Evolutionary conservation across 1,140 invertebrate genomes (phyloP).

Genomic region (Drosophila tropicalis): DNA sequence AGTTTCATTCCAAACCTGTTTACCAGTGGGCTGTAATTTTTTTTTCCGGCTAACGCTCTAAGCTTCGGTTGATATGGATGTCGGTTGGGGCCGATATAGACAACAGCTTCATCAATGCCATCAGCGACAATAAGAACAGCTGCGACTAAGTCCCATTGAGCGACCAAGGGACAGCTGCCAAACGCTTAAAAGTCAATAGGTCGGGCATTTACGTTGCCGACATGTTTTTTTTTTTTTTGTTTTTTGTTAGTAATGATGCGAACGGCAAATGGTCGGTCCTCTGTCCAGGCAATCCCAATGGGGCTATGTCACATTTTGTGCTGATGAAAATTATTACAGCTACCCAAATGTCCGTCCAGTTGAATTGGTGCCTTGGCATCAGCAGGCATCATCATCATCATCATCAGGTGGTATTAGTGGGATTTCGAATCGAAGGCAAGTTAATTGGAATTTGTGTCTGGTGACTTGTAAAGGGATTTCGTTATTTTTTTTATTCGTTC

Average conservation of each 20-base stretch:
- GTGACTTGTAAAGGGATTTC: neutral
- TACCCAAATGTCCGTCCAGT: neutral
- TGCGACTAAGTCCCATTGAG: conserved; percentile 20
- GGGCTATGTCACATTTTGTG: conserved; percentile 20
- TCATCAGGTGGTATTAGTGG: conserved; percentile 25
- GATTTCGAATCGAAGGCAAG: conserved; percentile 27
- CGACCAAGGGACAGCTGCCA: conserved; percentile 16
- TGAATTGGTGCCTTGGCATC: neutral
- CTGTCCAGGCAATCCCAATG: neutral
- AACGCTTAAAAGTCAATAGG: conserved; percentile 21
- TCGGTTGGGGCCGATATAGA: conserved; percentile 12
- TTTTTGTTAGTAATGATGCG: conserved; percentile 17
- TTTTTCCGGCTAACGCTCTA: conserved; percentile 8
- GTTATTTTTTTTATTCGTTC: neutral
- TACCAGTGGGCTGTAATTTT: neutral
- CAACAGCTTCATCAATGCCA: conserved; percentile 22
- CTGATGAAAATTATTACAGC: conserved; percentile 26
- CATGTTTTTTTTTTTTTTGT: neutral
- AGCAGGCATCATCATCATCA: conserved; percentile 1
- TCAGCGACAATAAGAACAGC: conserved; percentile 1
- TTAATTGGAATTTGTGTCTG: conserved; percentile 28
- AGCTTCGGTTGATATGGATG: conserved; percentile 16
- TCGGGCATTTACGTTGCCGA: neutral
- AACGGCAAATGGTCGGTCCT: neutral
- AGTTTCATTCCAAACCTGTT: neutral